Conservation (phyloP, 2,113 vertebrate species). For the Seriola aureovittata region DNA sequence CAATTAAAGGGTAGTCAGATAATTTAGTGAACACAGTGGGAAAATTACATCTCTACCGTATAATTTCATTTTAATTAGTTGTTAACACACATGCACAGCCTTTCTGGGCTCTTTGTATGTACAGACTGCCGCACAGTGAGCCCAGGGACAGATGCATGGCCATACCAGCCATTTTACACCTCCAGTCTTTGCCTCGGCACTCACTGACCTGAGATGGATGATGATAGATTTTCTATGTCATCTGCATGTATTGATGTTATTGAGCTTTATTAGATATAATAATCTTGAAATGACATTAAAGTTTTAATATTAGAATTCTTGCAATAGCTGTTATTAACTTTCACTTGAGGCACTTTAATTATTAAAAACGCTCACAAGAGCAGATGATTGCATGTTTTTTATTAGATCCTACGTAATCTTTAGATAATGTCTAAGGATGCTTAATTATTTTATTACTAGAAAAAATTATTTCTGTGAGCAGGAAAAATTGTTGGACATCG, state of each 20-base stretch:
- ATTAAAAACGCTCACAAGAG: background rate
- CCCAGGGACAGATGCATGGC: conserved; percentile 73
- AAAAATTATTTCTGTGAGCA: background rate
- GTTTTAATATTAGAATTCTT: background rate
- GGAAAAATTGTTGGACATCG: background rate
- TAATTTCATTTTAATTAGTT: background rate
- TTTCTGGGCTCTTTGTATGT: conserved; percentile 45
- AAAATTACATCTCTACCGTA: background rate
- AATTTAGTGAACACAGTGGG: background rate
- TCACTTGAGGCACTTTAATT: background rate
- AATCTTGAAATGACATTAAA: conserved; percentile 13
- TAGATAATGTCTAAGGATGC: background rate
- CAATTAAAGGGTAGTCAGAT: background rate
- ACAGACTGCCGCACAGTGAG: conserved; percentile 40
- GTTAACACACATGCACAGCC: background rate
- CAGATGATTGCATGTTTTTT: background rate
- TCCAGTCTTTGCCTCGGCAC: conserved; percentile 59
- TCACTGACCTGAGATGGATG: conserved; percentile 79
- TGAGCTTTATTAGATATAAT: background rate
- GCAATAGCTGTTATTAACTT: background rate
- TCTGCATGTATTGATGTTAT: background rate
- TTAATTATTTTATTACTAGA: background rate
- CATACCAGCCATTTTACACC: conserved; percentile 84
- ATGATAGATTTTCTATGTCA: conserved; percentile 54
- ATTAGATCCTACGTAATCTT: background rate